These are phyloP conservation scores for Galbula dea DNA, from an alignment of 2,113 vertebrate species.

Conservation along the genomic window DNA sequence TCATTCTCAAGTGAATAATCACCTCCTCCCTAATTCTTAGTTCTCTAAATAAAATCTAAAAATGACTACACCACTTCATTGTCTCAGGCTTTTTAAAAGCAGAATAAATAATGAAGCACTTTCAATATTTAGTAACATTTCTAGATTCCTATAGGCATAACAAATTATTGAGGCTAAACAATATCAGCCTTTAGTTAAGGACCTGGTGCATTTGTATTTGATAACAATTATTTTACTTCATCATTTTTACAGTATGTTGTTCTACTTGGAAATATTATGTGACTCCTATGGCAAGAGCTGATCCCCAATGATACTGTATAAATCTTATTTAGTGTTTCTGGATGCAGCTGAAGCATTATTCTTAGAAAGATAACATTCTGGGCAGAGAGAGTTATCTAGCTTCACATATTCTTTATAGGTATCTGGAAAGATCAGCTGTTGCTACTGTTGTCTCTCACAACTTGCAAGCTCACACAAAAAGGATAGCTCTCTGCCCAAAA, in stretches of 20 bases:
- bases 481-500: background rate
- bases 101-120: background rate
- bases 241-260: background rate
- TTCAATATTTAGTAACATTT: background rate
- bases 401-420: background rate
- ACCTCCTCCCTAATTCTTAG: background rate
- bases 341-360: background rate
- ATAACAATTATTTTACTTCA: background rate
- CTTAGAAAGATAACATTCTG: background rate
- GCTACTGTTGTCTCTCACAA: too few relatives aligned
- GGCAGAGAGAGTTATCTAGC: background rate
- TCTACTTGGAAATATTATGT: background rate
- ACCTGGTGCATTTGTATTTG: background rate
- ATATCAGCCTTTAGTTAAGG: background rate
- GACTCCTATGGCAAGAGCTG: background rate
- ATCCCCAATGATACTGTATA: background rate
- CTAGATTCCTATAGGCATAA: background rate
- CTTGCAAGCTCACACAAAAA: background rate
- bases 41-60: background rate
- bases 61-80: background rate
- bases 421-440: background rate
- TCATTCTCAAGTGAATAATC: slow-evolving; percentile 13
- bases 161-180: background rate
- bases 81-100: background rate
- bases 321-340: background rate